Base-by-base conservation (phyloP, 2,888 invertebrate species). In the Caenorhabditis sp. region DNA sequence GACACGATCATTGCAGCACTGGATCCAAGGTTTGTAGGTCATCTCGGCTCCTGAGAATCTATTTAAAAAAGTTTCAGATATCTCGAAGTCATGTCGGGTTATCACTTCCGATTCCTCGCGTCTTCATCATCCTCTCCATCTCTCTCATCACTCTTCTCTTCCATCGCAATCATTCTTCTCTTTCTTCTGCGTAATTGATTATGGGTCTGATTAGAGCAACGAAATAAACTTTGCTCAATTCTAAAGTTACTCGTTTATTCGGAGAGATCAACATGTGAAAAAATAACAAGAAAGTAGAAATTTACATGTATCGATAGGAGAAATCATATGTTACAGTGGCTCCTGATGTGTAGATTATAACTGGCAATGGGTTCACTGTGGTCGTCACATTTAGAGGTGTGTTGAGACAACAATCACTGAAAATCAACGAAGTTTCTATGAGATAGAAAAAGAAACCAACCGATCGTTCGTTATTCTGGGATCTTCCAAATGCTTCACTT, bases 81-180 rank as follows among this genome's bases (percentile, higher is more conserved):
- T 61, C 72, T 86, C 24, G 87, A 87, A 76, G 87, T 87, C 28
- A 87, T 87, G 66, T 83, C 87, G 44, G 87, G 87, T 12, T 87
- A 86, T 69, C 86, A 85, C 38, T 86, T 82, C 56, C 85, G 86
- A 12, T 87, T 87, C 69, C 66, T 80, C 22, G 69, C 69, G 22
- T 68, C 70, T 28, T 75, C 74, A n/a, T 58, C 76, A 31, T 61
- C 68, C 0, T 61, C 31, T 19, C 51, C 72, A 56, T 56, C 69
- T 41, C 31, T 56, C 41, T 44, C 31, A 35, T 26, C 28, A n/a
- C 35, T 70, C 14, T n/a, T 63, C 41, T 66, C 56, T 14, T 63
- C 54, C 59, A 44, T 75, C 16, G 49, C 61, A 51, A 54, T 54
- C 54, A 54, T 63, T 49, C 49, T 69, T 69, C 54, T 72, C 22